phyloP scores from a whole-genome alignment of 2,113 vertebrate genomes.

The Leuciscus idus region DNA sequence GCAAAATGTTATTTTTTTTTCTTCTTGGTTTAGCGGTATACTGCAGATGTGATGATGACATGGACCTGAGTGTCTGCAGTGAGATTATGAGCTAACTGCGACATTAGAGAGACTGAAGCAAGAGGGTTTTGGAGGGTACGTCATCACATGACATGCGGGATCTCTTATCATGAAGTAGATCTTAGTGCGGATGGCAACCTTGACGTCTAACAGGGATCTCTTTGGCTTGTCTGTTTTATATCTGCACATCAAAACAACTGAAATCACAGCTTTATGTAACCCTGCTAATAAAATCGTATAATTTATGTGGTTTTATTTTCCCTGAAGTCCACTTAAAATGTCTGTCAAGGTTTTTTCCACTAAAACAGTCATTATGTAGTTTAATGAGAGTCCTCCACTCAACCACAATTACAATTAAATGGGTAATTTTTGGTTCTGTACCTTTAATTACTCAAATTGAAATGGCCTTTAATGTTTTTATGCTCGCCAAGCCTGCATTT shows the following conservation, averaged over 20 bases:
- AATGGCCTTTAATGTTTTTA: neutral
- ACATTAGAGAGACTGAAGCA: neutral
- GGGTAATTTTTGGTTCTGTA: neutral
- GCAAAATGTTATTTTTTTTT: conserved; percentile 45
- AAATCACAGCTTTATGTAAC: neutral
- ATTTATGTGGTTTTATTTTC: neutral
- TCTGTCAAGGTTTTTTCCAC: neutral
- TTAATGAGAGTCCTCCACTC: neutral
- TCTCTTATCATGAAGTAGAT: neutral
- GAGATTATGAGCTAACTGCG: neutral
- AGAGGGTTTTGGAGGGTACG: neutral
- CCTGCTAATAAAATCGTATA: neutral
- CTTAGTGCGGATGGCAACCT: neutral
- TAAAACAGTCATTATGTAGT: too few species aligned
- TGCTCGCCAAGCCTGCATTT: neutral
- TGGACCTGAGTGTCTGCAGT: neutral
- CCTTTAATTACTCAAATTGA: neutral
- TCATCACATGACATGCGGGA: neutral
- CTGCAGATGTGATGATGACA: neutral
- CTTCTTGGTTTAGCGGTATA: neutral
- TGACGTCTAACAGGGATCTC: neutral
- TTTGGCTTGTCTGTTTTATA: neutral
- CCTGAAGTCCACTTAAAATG: neutral
- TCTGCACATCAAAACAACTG: neutral
- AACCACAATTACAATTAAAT: neutral